These are phyloP conservation scores for Drosophila leontia DNA, from an alignment of 1,140 invertebrate genomes.

Conservation along the genomic window DNA sequence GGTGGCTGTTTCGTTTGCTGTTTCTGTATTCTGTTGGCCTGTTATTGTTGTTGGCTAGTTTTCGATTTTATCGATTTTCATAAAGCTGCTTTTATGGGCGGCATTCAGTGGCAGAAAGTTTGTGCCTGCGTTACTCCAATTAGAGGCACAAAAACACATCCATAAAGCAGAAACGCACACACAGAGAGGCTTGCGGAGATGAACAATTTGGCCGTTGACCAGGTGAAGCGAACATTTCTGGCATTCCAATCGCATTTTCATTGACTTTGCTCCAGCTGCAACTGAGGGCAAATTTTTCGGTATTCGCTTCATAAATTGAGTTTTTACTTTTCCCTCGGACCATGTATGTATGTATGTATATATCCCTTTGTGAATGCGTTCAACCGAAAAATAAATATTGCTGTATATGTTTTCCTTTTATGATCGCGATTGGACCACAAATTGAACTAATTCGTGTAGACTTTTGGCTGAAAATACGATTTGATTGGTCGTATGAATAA, in stretches of 20 bases:
- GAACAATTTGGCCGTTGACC: conserved; percentile 43
- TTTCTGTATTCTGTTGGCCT: conserved; percentile 16
- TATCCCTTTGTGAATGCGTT: conserved; percentile 33
- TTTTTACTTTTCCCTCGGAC: conserved; percentile 21
- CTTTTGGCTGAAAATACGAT: not conserved
- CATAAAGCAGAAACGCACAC: conserved; percentile 7
- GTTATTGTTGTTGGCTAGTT: conserved; percentile 70
- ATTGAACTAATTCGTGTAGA: conserved; percentile 1
- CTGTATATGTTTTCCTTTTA: conserved; percentile 18
- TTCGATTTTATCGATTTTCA: conserved; percentile 83
- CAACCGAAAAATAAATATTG: conserved; percentile 34
- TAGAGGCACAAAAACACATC: conserved; percentile 54
- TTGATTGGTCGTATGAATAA: not conserved
- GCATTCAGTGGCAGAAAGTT: conserved; percentile 54
- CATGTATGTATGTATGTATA: not conserved
- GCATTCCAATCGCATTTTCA: conserved; percentile 52
- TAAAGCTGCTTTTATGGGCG: conserved; percentile 67
- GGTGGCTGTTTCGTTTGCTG: conserved; percentile 52
- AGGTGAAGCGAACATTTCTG: conserved; percentile 43
- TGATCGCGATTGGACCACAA: conserved; percentile 8
- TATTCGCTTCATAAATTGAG: conserved; percentile 51
- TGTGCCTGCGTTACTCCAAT: conserved; percentile 61
- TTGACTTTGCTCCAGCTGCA: conserved; percentile 20
- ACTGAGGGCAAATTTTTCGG: not conserved
- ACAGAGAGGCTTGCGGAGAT: conserved; percentile 15